These are phyloP conservation scores for Pomacea maculata DNA, from an alignment of 1,140 invertebrate genomes.

Conservation along the genomic window DNA sequence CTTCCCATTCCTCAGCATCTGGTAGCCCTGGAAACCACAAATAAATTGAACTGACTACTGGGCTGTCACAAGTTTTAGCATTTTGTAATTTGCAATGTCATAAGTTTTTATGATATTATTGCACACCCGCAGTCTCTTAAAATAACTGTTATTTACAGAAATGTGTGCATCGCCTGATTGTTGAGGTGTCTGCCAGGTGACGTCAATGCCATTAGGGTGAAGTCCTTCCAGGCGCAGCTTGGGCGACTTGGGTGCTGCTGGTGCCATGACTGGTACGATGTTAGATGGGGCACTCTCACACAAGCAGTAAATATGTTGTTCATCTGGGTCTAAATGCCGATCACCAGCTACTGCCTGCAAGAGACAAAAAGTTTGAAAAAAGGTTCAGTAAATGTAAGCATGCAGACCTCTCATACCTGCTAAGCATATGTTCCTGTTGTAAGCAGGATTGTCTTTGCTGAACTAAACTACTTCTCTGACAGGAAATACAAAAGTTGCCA, in stretches of 20 bases:
- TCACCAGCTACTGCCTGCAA: slow-evolving; percentile 56
- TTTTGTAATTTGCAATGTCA: neutral
- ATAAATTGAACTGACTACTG: slow-evolving; percentile 3
- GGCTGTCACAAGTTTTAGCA: neutral
- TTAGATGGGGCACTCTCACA: slow-evolving; percentile 62
- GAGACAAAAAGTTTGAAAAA: neutral
- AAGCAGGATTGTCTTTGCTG: too few species aligned
- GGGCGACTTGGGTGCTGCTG: slow-evolving; percentile 62
- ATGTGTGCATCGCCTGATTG: slow-evolving; percentile 63
- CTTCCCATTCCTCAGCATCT: slow-evolving; percentile 64
- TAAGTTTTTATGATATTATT: neutral
- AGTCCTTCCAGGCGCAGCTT: slow-evolving; percentile 60
- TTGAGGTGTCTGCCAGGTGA: slow-evolving; percentile 63
- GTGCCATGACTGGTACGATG: slow-evolving; percentile 57
- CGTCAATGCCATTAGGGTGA: slow-evolving; percentile 60
- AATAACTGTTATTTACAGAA: slow-evolving; percentile 49
- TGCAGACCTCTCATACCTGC: too few species aligned
- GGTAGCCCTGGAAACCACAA: slow-evolving; percentile 56
- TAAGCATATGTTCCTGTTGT: too few species aligned
- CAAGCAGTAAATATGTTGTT: slow-evolving; percentile 57
- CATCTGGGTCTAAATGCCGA: slow-evolving; percentile 45
- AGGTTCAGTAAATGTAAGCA: too few species aligned
- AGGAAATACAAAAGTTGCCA: too few species aligned
- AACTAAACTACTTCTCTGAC: too few species aligned
- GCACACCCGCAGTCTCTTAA: too few species aligned